These are phyloP conservation scores for Solenopsis fugax DNA, from an alignment of 1,140 invertebrate species.

Conservation along the genomic window DNA sequence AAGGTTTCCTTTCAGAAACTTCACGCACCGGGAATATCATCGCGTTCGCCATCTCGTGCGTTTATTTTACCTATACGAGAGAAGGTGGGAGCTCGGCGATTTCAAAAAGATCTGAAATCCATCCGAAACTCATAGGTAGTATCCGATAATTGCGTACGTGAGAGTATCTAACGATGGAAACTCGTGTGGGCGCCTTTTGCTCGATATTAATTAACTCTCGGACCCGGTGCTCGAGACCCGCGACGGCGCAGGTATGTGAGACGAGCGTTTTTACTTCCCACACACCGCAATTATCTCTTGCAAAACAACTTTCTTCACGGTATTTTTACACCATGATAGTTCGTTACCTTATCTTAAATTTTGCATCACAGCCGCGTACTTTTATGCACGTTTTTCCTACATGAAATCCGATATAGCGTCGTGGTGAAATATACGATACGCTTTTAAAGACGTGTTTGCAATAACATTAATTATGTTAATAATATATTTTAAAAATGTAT, in stretches of 20 bases:
- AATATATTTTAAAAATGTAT: not conserved
- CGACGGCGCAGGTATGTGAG: constrained; percentile 12
- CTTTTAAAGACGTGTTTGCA: not conserved
- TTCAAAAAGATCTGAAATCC: not conserved
- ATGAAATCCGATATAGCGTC: constrained; percentile 9
- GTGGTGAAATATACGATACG: not conserved
- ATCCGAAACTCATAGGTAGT: not conserved
- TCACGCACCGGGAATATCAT: not conserved
- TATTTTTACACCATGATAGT: constrained; percentile 45
- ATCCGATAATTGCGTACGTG: not conserved
- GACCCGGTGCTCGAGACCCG: not conserved
- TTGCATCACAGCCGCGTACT: constrained; percentile 25
- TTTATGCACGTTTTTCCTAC: not conserved
- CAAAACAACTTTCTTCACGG: constrained; percentile 57
- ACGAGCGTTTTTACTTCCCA: constrained; percentile 51
- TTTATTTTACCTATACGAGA: too few relatives aligned
- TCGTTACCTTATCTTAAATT: constrained; percentile 49
- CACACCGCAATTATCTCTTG: constrained; percentile 59
- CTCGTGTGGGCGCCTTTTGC: not conserved
- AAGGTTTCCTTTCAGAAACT: not conserved
- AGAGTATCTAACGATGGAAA: constrained; percentile 12
- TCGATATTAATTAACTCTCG: constrained; percentile 42
- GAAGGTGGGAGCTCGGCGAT: not conserved
- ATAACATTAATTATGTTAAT: not conserved
- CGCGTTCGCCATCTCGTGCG: not conserved